phyloP scores from a whole-genome alignment of 2,113 vertebrate genomes.

The Osmerus mordax region DNA sequence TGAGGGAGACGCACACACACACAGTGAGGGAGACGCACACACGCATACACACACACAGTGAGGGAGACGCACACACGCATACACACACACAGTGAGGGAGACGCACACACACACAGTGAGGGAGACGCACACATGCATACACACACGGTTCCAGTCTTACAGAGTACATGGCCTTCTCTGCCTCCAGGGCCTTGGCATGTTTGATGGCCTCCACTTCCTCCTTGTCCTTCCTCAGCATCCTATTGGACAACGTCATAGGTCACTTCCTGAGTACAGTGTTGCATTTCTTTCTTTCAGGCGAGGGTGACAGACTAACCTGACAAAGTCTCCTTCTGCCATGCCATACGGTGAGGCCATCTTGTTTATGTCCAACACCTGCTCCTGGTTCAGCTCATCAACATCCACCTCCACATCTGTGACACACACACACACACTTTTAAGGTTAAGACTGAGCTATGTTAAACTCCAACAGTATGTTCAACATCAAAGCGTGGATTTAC shows the following conservation, averaged over 20 bases:
- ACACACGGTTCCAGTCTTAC: conserved; percentile 66
- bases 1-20: no score
- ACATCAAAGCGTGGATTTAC: background rate
- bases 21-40: background rate
- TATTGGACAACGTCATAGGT: conserved; percentile 43
- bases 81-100: background rate
- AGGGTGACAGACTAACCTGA: conserved; percentile 71
- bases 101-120: background rate
- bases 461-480: background rate
- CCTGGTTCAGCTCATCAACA: conserved; percentile 87
- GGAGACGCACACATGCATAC: background rate
- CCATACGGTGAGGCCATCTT: conserved; percentile 92
- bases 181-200: conserved; percentile 92
- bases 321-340: conserved; percentile 93
- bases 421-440: background rate
- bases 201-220: conserved; percentile 96
- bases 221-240: conserved; percentile 96
- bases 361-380: conserved; percentile 89
- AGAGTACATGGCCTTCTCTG: conserved; percentile 98
- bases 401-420: conserved; percentile 91
- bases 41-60: background rate
- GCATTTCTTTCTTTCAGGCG: background rate
- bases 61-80: background rate
- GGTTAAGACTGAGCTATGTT: background rate
- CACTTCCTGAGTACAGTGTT: background rate